Percentiles rank a stretch among this genome's conserved stretches.
These are phyloP conservation scores for Pluvialis apricaria DNA, from an alignment of 2,113 vertebrate species.

Conservation along the genomic window DNA sequence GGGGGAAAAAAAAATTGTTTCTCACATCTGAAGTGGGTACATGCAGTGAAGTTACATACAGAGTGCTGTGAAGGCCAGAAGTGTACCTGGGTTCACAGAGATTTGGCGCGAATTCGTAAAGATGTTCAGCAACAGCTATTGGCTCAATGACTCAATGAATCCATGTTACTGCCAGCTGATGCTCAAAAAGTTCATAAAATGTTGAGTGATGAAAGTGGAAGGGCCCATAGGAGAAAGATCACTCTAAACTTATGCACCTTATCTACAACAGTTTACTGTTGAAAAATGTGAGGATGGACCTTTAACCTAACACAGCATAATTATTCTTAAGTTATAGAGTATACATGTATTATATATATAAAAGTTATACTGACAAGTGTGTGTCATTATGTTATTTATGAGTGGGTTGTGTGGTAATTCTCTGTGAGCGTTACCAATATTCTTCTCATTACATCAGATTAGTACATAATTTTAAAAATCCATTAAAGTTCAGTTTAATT, in stretches of 20 bases:
- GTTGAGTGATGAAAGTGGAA: neutral
- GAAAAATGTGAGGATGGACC: neutral
- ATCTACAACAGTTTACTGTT: neutral
- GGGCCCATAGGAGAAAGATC: neutral
- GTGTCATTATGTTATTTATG: neutral
- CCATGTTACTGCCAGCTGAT: neutral
- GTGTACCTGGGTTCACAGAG: neutral
- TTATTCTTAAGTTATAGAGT: neutral
- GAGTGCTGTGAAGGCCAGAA: neutral
- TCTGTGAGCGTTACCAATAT: neutral
- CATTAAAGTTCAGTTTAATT: neutral
- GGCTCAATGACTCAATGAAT: neutral
- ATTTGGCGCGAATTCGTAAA: neutral
- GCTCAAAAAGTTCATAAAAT: neutral
- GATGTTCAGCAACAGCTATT: neutral
- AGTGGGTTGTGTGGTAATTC: neutral
- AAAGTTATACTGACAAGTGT: neutral
- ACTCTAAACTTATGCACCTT: neutral
- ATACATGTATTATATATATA: neutral
- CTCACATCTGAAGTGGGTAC: neutral
- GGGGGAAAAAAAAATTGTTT: neutral
- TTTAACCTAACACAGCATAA: neutral
- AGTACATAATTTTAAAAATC: neutral
- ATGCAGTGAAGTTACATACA: neutral
- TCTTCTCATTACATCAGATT: neutral